Conservation (phyloP, 1,140 invertebrate genomes). For the Meteorus sp. region DNA sequence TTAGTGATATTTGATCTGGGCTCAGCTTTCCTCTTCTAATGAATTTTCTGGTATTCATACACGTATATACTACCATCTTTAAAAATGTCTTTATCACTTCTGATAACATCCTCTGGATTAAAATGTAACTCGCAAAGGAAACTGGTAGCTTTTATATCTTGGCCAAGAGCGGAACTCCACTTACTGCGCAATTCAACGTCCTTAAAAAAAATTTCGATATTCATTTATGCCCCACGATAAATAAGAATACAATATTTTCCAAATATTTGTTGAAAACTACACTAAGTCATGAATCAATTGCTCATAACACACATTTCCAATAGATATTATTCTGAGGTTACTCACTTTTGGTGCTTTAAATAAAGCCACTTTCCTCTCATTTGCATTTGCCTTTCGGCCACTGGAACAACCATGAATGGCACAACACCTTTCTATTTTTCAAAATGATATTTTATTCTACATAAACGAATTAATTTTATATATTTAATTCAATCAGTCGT, state of each 20-base stretch:
- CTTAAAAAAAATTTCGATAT: slow-evolving; percentile 7
- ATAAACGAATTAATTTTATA: slow-evolving; percentile 3
- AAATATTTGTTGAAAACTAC: no score
- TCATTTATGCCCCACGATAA: background rate
- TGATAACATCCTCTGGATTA: slow-evolving; percentile 6
- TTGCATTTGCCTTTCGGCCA: slow-evolving; percentile 5
- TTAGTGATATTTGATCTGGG: background rate
- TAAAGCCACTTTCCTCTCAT: slow-evolving; percentile 4
- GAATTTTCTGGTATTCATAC: slow-evolving; percentile 10
- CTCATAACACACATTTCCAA: background rate
- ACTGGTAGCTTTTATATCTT: slow-evolving; percentile 5
- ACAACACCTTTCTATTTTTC: slow-evolving; percentile 10
- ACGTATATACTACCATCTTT: slow-evolving; percentile 8
- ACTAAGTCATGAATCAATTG: background rate
- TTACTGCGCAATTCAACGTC: slow-evolving; percentile 1
- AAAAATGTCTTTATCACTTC: slow-evolving; percentile 1
- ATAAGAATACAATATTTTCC: slow-evolving; percentile 2
- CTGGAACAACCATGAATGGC: slow-evolving; percentile 3
- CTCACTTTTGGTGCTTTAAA: slow-evolving; percentile 12
- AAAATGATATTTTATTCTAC: background rate
- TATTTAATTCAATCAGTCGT: slow-evolving; percentile 4
- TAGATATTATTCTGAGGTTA: slow-evolving; percentile 12
- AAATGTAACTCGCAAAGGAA: slow-evolving; percentile 11
- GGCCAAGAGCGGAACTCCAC: background rate
- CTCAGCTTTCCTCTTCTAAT: slow-evolving; percentile 2